Percentiles rank a stretch among this genome's conserved stretches.
Evolutionary conservation across 2,797 vertebrate species (phyloP).

Genomic region (Geotrypetes seraphini): DNA sequence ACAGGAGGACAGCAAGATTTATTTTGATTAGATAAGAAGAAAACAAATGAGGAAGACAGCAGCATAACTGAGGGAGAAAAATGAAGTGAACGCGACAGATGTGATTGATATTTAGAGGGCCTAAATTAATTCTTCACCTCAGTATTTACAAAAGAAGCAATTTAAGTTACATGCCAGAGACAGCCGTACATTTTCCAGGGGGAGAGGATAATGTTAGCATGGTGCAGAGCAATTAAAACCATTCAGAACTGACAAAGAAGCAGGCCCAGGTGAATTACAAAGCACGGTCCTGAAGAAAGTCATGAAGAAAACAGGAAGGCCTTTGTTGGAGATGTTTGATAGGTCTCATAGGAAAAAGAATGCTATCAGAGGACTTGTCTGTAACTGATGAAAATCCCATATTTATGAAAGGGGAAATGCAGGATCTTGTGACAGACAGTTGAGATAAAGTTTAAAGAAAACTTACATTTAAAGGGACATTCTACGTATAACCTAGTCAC

Average conservation of each 20-base stretch:
- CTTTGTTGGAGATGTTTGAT: constrained; percentile 30
- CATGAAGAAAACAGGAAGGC: constrained; percentile 29
- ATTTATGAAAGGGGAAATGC: constrained; percentile 3
- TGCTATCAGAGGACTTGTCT: constrained; percentile 16
- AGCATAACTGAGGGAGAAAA: constrained; percentile 23
- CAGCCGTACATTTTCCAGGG: constrained; percentile 36
- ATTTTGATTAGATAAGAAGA: too few species aligned
- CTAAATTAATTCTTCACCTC: constrained; percentile 47
- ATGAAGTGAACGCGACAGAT: too few species aligned
- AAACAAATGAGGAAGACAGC: constrained; percentile 8
- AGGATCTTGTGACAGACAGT: not conserved
- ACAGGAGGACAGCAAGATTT: too few species aligned
- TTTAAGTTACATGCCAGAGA: constrained; percentile 48
- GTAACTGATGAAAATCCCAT: constrained; percentile 15
- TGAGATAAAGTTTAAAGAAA: not conserved
- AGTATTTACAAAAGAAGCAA: constrained; percentile 39
- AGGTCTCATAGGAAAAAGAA: constrained; percentile 18
- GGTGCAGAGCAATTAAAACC: constrained; percentile 54
- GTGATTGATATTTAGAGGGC: constrained; percentile 38
- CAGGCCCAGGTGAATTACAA: constrained; percentile 45
- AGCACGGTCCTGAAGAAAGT: constrained; percentile 37
- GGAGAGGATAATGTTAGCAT: constrained; percentile 55
- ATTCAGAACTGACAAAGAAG: constrained; percentile 60
- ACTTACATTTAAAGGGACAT: too few species aligned
- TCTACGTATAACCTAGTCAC: too few species aligned